Conservation (phyloP, 2,797 vertebrate species). For the Salarias fasciatus region DNA sequence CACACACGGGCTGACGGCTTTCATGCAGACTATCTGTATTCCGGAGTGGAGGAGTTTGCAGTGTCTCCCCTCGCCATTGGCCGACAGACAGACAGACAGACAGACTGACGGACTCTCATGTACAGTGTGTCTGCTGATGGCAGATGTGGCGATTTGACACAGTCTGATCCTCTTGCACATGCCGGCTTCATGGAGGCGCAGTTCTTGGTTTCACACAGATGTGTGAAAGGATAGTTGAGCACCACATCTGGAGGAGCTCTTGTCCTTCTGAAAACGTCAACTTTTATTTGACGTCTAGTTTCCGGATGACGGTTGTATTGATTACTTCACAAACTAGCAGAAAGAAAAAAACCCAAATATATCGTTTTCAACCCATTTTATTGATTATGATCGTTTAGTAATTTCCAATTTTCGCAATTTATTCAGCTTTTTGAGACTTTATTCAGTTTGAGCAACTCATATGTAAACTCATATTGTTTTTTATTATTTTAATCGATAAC, state of each 20-base stretch:
- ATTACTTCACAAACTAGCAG: too few species aligned
- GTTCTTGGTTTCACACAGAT: slow-evolving; percentile 29
- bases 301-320: neutral
- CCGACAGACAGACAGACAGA: slow-evolving; percentile 64
- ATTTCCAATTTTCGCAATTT: too few species aligned
- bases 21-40: slow-evolving; percentile 48
- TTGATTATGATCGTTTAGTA: too few species aligned
- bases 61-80: slow-evolving; percentile 59
- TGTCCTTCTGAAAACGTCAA: slow-evolving; percentile 3
- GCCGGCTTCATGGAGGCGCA: slow-evolving; percentile 36
- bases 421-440: too few species aligned
- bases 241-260: slow-evolving; percentile 36
- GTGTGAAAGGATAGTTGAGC: slow-evolving; percentile 5
- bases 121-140: slow-evolving; percentile 44
- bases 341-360: too few species aligned
- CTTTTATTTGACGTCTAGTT: slow-evolving; percentile 4
- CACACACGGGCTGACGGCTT: slow-evolving; percentile 36
- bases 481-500: too few species aligned
- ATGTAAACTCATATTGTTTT: too few species aligned
- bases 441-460: too few species aligned
- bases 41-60: slow-evolving; percentile 56
- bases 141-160: slow-evolving; percentile 71
- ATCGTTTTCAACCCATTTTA: too few species aligned
- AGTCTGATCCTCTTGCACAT: slow-evolving; percentile 48
- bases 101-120: slow-evolving; percentile 63